Conservation (phyloP, 2,797 vertebrate genomes). For the Apogon talboti region DNA sequence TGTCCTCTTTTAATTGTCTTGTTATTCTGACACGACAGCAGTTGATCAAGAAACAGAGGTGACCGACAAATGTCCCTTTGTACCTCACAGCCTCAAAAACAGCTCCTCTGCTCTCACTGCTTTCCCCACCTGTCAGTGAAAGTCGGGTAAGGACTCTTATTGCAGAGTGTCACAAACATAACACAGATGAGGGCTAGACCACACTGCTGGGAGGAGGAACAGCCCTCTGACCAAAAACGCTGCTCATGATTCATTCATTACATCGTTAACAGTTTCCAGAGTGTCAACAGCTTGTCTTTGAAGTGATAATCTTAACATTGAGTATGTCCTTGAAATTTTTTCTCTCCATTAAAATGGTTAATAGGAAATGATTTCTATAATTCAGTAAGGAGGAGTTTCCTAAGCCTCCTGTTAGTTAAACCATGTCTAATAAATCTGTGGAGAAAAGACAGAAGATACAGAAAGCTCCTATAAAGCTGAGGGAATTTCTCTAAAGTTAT, state of each 20-base stretch:
- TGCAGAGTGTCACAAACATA: slow-evolving; percentile 56
- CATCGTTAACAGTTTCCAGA: slow-evolving; percentile 78
- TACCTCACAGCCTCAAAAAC: slow-evolving; percentile 51
- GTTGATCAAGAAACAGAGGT: slow-evolving; percentile 61
- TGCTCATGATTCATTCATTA: slow-evolving; percentile 84
- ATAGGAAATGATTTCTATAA: slow-evolving; percentile 82
- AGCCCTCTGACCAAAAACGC: slow-evolving; percentile 73
- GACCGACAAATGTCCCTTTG: slow-evolving; percentile 69
- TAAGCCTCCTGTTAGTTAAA: slow-evolving; percentile 78
- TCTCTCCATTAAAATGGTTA: slow-evolving; percentile 82
- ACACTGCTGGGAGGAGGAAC: slow-evolving; percentile 53
- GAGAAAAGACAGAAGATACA: slow-evolving; percentile 61
- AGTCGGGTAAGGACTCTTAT: slow-evolving; percentile 63
- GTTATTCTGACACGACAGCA: slow-evolving; percentile 54
- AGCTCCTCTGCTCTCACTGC: slow-evolving; percentile 25
- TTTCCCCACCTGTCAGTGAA: slow-evolving; percentile 60
- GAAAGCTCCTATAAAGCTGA: slow-evolving; percentile 38
- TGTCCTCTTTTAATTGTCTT: slow-evolving; percentile 68
- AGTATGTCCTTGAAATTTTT: slow-evolving; percentile 81
- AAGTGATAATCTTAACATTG: slow-evolving; percentile 86
- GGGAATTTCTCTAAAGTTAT: slow-evolving; percentile 42
- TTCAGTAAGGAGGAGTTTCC: slow-evolving; percentile 80
- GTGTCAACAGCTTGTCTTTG: slow-evolving; percentile 86
- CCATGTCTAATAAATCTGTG: slow-evolving; percentile 77
- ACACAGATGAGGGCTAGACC: slow-evolving; percentile 51